Evolutionary conservation across 2,797 vertebrate genomes (phyloP), one percentile per base, ranked within the genome.

Genomic region (Tokudaia tokunoshimensis): DNA sequence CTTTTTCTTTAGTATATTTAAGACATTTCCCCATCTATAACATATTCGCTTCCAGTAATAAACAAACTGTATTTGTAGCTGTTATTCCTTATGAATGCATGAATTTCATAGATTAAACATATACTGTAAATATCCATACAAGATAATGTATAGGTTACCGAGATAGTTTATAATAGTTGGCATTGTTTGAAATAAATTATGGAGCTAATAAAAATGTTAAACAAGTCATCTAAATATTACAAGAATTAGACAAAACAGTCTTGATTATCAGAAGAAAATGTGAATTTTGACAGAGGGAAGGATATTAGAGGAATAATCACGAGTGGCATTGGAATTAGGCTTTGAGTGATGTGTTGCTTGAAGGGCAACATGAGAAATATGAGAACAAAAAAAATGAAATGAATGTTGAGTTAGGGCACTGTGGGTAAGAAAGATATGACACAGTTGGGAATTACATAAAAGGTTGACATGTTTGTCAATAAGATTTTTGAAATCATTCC

Each of bases 21-120:
- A 3, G 6, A 75, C 1, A 65, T 41, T 90, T 57, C 14, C 7
- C 3, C 0, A 57, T 67, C 13, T 81, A 78, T n/a, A 94, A n/a
- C 65, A 67, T 93, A 52, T 87, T 92, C 22, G 17, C 15, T 86
- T 79, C 79, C 88, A 10, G n/a, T 88, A 13, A 63, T 92, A 89
- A 90, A 86, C 91, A 75, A 91, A 92, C 72, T 78, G 0, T 19
- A 88, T 9, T 72, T 24, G 26, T 82, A 90, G 80, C 0, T 79
- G 1, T 81, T 93, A 81, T 94, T 81, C 1, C 3, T 90, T 94
- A 93, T 78, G 41, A 85, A 96, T 55, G 70, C 20, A 84, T 78
- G 1, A 17, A 84, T 81, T 91, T 94, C 47, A 81, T 67, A 4
- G 26, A 87, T 97, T 91, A 87, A 96, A 93, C 92, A 95, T 81